phyloP scores from a whole-genome alignment of 2,888 invertebrate genomes.

The Dolomedes plantarius region DNA sequence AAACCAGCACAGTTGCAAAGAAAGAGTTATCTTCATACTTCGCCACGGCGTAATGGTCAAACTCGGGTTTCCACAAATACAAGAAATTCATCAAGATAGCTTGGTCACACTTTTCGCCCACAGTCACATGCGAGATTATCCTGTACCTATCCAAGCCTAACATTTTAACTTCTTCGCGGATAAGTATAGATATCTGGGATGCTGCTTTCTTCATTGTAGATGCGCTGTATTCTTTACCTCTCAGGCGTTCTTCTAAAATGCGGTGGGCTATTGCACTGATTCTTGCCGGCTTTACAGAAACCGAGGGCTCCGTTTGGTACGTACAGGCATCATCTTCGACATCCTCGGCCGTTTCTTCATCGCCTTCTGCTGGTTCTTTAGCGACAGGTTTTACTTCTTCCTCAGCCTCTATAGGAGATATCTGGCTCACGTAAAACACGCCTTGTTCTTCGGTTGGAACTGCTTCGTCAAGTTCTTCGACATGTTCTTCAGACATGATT shows the following conservation, averaged over 20 bases:
- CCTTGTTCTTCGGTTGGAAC: constrained; percentile 3
- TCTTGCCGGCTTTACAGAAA: neutral
- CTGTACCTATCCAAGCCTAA: constrained; percentile 42
- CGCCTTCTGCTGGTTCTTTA: neutral
- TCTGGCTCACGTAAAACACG: constrained; percentile 37
- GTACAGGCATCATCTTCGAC: constrained; percentile 7
- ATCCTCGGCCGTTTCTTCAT: constrained; percentile 9
- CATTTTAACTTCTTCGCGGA: constrained; percentile 37
- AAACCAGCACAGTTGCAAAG: constrained; percentile 40
- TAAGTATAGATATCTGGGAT: constrained; percentile 11
- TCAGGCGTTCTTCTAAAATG: constrained; percentile 8
- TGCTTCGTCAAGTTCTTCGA: neutral
- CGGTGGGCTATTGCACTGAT: neutral
- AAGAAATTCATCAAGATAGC: constrained; percentile 44
- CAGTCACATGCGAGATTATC: constrained; percentile 50
- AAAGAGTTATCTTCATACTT: constrained; percentile 20
- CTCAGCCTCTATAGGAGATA: constrained; percentile 26
- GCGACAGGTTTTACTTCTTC: constrained; percentile 25
- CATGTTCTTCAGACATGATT: constrained; percentile 28
- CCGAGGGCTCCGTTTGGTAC: constrained; percentile 33
- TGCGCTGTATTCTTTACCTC: constrained; percentile 20
- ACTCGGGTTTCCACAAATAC: constrained; percentile 58
- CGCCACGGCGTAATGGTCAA: constrained; percentile 33
- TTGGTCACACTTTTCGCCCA: constrained; percentile 57
- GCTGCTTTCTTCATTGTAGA: constrained; percentile 8